Conservation (phyloP, 2,797 vertebrate species). For the Sphenopsis melanotis region DNA sequence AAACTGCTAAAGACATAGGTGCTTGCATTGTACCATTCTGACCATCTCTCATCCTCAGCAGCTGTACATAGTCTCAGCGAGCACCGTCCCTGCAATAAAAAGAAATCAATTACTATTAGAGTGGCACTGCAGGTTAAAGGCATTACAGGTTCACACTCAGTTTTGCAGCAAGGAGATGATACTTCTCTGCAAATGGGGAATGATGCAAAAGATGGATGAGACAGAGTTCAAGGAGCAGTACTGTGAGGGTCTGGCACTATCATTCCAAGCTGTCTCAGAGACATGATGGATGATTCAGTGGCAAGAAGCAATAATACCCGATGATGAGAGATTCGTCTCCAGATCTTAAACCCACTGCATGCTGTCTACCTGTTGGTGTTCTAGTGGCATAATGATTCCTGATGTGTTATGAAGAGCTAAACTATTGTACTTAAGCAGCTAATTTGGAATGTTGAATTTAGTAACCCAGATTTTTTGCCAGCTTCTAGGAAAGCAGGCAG, state of each 20-base stretch:
- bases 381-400: constrained; percentile 47
- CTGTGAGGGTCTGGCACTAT: constrained; percentile 74
- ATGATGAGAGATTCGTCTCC: constrained; percentile 74
- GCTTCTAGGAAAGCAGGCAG: constrained; percentile 63
- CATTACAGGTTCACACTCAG: constrained; percentile 62
- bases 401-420: constrained; percentile 62
- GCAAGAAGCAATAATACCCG: constrained; percentile 73
- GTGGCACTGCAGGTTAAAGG: constrained; percentile 67
- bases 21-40: background rate
- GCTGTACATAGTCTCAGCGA: background rate
- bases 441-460: constrained; percentile 66
- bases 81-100: constrained; percentile 46
- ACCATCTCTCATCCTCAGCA: background rate
- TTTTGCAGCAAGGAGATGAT: constrained; percentile 66
- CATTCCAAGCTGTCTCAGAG: constrained; percentile 71
- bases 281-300: constrained; percentile 75
- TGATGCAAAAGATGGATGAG: constrained; percentile 80
- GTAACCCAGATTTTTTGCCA: constrained; percentile 64
- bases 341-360: constrained; percentile 34
- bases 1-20: background rate
- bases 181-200: constrained; percentile 64
- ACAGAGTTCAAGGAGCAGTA: constrained; percentile 80
- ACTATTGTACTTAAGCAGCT: constrained; percentile 55
- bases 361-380: constrained; percentile 65
- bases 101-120: constrained; percentile 77